Percentiles rank a stretch among this genome's conserved stretches.
Evolutionary conservation across 2,888 invertebrate species (phyloP).

Genomic region (Mantis religiosa): DNA sequence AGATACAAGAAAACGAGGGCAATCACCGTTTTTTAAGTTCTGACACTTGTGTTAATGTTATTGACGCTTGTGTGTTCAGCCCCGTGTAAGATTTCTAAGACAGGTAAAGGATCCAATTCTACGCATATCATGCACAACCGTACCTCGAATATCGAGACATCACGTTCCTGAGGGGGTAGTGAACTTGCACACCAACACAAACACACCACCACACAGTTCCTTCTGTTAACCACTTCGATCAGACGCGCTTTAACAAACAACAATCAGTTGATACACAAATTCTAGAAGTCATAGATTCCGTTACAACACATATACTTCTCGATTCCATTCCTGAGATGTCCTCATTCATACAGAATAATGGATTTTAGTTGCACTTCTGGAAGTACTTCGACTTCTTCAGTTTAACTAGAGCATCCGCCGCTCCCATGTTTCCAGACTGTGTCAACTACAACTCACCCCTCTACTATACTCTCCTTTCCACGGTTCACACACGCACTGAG

Average conservation of each 20-base stretch:
- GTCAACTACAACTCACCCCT: background rate
- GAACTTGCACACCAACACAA: background rate
- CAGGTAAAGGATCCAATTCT: background rate
- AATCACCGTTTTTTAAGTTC: background rate
- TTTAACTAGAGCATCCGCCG: background rate
- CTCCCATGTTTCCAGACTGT: background rate
- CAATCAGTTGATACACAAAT: background rate
- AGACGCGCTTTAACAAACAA: background rate
- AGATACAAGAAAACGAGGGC: background rate
- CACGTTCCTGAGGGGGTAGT: background rate
- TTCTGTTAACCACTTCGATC: background rate
- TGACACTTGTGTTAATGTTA: background rate
- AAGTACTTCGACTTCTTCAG: background rate
- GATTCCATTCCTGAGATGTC: background rate
- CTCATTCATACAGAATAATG: background rate
- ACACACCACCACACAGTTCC: background rate
- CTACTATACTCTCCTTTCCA: background rate
- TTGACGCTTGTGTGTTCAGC: background rate
- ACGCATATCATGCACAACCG: background rate
- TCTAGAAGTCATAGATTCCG: background rate
- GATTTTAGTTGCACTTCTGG: background rate
- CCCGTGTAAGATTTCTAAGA: background rate
- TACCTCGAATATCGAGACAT: background rate
- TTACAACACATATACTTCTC: background rate
- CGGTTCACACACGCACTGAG: background rate